Evolutionary conservation across 2,113 vertebrate genomes (phyloP).

Genomic region (Equus quagga): DNA sequence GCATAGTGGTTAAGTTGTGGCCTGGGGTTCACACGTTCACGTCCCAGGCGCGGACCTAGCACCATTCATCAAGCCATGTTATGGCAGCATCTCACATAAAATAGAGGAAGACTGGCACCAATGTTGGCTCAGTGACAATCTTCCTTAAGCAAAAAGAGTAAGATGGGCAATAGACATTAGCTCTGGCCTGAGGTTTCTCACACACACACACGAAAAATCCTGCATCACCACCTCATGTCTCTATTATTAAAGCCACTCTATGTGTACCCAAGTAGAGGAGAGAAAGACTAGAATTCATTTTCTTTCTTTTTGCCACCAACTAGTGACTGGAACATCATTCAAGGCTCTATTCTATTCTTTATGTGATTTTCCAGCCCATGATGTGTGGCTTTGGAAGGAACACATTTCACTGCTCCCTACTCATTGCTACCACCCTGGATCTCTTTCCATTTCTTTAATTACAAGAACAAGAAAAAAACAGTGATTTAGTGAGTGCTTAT

Average conservation of each 20-base stretch:
- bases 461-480: not conserved
- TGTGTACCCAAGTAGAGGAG: fast-evolving
- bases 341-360: not conserved
- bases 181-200: no score
- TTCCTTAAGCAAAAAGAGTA: no score
- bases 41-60: no score
- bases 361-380: not conserved
- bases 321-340: not conserved
- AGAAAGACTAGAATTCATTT: not conserved
- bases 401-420: not conserved
- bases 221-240: not conserved
- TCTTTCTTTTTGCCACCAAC: not conserved
- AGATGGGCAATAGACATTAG: no score
- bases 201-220: not conserved
- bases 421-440: fast-evolving
- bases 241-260: not conserved
- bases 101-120: no score
- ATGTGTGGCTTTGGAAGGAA: not conserved
- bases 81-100: no score
- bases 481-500: not conserved
- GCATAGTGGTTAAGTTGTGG: no score
- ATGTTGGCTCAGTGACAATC: no score
- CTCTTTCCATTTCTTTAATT: not conserved
- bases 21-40: no score
- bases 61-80: no score